Evolutionary conservation across 2,888 invertebrate species (phyloP).

Genomic region (Hyles lineata): DNA sequence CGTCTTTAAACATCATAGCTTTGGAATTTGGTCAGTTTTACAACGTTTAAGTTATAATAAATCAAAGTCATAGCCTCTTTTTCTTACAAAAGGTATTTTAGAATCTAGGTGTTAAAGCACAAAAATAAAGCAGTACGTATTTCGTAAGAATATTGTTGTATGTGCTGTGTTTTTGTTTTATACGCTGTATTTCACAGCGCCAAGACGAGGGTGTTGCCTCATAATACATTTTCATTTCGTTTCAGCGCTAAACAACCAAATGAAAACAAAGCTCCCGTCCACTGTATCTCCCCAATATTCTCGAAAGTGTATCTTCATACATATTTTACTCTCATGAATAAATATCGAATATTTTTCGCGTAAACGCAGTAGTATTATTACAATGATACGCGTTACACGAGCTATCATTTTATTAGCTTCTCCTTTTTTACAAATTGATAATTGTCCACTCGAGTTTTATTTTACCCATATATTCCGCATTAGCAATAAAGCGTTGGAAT

Average conservation of each 20-base stretch:
- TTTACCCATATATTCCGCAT: neutral
- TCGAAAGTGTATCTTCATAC: slow-evolving; percentile 51
- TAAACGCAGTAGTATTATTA: slow-evolving; percentile 30
- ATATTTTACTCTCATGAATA: slow-evolving; percentile 71
- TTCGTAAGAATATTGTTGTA: neutral
- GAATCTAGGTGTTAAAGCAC: no score
- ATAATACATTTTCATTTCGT: slow-evolving; percentile 42
- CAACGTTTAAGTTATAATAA: no score
- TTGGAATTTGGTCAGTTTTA: no score
- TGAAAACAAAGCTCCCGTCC: slow-evolving; percentile 48
- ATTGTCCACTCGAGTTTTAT: neutral
- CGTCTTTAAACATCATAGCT: no score
- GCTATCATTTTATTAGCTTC: slow-evolving; percentile 45
- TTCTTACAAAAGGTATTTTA: no score
- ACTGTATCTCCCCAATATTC: slow-evolving; percentile 46
- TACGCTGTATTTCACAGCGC: slow-evolving; percentile 3
- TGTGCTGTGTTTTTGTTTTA: slow-evolving; percentile 4
- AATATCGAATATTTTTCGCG: slow-evolving; percentile 60
- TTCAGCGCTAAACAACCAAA: slow-evolving; percentile 38
- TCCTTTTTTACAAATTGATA: neutral
- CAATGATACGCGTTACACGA: slow-evolving; percentile 38
- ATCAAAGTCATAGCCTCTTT: neutral
- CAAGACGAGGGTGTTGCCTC: slow-evolving; percentile 39
- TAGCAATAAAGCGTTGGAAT: neutral
- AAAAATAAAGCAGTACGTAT: neutral